A percentile compares a stretch with the other conserved stretches of the same genome.
Conservation (phyloP, 2,113 vertebrate genomes). For the Proteles cristata region DNA sequence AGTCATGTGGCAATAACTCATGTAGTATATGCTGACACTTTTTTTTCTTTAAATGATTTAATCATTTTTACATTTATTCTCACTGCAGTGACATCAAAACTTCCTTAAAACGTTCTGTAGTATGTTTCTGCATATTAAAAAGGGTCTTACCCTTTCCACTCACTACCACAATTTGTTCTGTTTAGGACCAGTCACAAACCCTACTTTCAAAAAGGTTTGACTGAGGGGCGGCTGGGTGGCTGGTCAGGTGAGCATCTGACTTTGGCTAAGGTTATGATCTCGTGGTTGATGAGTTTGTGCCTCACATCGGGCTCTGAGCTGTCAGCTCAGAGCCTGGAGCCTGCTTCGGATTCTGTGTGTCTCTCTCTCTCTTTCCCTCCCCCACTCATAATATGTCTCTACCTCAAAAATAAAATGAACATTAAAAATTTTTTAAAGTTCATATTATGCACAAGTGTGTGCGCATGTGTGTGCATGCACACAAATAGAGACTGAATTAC, state of each 20-base stretch:
- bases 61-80: neutral
- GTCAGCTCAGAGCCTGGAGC: no score
- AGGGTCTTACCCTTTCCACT: neutral
- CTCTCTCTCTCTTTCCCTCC: no score
- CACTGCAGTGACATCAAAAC: neutral
- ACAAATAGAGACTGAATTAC: neutral
- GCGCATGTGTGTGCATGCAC: accelerated
- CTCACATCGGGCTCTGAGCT: no score
- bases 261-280: no score
- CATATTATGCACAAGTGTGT: neutral
- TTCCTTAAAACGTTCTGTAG: neutral
- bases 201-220: neutral
- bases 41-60: neutral
- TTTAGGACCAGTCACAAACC: neutral
- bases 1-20: neutral
- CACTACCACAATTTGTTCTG: neutral
- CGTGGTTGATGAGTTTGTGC: no score
- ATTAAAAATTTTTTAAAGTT: no score
- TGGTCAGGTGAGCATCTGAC: no score
- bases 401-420: no score
- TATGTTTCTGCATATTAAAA: neutral
- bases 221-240: no score
- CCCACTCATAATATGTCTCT: no score
- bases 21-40: neutral
- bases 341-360: no score